Percentiles rank a stretch among this genome's conserved stretches.
Evolutionary conservation across 2,797 vertebrate genomes (phyloP).

Genomic region (Synaphobranchus kaupii): DNA sequence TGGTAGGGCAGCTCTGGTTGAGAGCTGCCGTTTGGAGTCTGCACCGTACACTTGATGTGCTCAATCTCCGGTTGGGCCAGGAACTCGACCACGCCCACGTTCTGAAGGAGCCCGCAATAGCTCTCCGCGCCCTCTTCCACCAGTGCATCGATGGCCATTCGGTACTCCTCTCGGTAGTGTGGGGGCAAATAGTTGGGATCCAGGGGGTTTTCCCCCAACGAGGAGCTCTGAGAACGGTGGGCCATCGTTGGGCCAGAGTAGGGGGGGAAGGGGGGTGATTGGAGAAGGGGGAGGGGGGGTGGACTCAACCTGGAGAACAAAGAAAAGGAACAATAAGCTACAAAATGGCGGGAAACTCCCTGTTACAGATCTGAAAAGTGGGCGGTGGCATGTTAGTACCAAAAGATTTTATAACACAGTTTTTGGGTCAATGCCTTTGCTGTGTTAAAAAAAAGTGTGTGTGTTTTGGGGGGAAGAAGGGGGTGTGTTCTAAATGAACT

Average conservation of each 20-base stretch:
- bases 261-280: conserved; percentile 38
- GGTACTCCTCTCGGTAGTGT: conserved; percentile 96
- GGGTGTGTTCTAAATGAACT: not conserved
- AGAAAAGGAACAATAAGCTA: not conserved
- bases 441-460: not conserved
- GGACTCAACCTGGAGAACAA: conserved; percentile 15
- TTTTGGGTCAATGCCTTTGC: not conserved
- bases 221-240: conserved; percentile 92
- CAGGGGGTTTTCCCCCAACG: conserved; percentile 88
- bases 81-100: conserved; percentile 78
- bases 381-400: not conserved
- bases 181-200: conserved; percentile 91
- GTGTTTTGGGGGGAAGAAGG: not conserved
- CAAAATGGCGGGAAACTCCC: not conserved
- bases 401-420: not conserved
- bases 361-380: not conserved
- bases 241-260: conserved; percentile 75
- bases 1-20: conserved; percentile 72
- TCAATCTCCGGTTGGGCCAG: conserved; percentile 86
- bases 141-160: conserved; percentile 91
- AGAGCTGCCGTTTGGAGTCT: conserved; percentile 70
- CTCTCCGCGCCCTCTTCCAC: conserved; percentile 85
- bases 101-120: conserved; percentile 84
- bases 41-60: conserved; percentile 80
- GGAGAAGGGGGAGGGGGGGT: conserved; percentile 46